Conservation (phyloP, 1,140 invertebrate species). For the Schlechtendalia chinensis region DNA sequence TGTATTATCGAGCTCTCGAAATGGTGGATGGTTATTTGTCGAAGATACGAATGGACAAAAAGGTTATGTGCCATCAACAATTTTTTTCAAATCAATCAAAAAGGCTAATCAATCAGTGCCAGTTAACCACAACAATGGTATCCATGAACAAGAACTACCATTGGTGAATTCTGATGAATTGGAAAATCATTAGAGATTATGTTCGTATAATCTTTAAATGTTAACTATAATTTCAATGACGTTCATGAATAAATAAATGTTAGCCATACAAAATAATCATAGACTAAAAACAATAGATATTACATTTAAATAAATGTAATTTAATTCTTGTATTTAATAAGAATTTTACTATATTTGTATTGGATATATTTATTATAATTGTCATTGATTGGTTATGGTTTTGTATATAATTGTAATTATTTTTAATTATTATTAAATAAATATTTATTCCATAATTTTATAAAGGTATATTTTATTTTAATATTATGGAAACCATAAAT, state of each 20-base stretch:
- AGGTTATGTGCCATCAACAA: neutral
- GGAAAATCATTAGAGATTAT: neutral
- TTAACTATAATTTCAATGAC: no score
- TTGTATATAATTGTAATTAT: no score
- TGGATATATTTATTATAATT: neutral
- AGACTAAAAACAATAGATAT: neutral
- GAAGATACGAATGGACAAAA: neutral
- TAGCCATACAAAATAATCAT: neutral
- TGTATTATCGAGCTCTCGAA: neutral
- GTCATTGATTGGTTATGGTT: no score
- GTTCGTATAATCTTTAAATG: no score
- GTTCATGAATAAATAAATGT: neutral
- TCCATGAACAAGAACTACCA: neutral
- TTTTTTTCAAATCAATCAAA: neutral
- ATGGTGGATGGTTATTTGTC: constrained; percentile 19
- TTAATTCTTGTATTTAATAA: neutral
- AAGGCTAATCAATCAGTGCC: no score
- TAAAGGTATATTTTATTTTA: no score
- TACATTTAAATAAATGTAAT: neutral
- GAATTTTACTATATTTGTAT: no score
- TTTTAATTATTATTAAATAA: no score
- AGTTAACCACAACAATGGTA: neutral
- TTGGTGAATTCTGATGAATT: neutral
- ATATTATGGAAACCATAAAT: no score
- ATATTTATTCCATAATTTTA: no score